Evolutionary conservation across 30 jellyfish, hydroid and myxozoan species (phyloP).

Genomic region (Turritopsis rubra): DNA sequence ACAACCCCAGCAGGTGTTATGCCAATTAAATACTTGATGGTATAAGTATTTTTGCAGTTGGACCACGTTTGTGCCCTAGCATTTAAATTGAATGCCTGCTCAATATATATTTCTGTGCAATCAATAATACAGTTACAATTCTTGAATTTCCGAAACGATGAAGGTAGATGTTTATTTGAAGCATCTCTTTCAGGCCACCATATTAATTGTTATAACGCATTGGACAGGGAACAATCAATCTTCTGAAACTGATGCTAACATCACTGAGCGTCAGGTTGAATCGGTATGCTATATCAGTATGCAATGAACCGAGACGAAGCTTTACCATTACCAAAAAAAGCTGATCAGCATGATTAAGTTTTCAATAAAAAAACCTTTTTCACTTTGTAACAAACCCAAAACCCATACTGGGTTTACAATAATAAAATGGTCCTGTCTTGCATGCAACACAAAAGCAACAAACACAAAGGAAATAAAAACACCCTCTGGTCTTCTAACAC

Average conservation of each 20-base stretch:
- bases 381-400: background rate
- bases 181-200: conserved; percentile 1
- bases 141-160: background rate
- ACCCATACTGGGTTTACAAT: background rate
- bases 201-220: background rate
- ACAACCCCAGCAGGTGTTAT: conserved; percentile 22
- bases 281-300: conserved; percentile 3
- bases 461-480: background rate
- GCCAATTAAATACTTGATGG: conserved; percentile 9
- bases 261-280: background rate
- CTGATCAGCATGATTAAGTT: background rate
- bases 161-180: background rate
- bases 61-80: conserved; percentile 5
- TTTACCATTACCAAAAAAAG: background rate
- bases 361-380: background rate
- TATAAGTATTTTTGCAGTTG: background rate
- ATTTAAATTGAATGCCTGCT: background rate
- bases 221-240: background rate
- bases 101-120: conserved; percentile 2
- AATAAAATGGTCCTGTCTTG: no score
- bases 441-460: no score
- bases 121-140: conserved; percentile 9
- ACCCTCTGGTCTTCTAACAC: background rate
- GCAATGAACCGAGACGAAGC: background rate
- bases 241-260: background rate